These are phyloP conservation scores for Muscicapa comitata DNA, from an alignment of 2,797 vertebrate species.

Conservation along the genomic window DNA sequence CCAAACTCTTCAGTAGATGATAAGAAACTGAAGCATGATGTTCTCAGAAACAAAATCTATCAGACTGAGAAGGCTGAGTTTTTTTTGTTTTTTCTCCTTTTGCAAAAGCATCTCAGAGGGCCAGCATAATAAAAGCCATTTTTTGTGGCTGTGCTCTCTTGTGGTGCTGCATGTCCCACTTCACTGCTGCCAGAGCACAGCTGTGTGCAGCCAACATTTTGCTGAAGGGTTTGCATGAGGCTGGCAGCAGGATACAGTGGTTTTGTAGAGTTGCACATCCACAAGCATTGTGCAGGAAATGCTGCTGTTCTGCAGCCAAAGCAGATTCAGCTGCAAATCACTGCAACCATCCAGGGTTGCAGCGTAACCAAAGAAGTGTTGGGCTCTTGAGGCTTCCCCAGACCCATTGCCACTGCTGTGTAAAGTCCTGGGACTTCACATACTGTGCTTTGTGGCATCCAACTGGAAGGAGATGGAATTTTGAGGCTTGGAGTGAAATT, in stretches of 20 bases:
- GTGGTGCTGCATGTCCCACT: background rate
- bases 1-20: background rate
- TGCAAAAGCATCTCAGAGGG: background rate
- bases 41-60: conserved; percentile 28
- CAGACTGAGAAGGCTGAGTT: background rate
- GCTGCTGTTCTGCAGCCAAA: background rate
- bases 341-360: background rate
- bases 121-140: background rate
- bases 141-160: background rate
- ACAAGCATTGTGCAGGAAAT: background rate
- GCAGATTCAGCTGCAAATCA: background rate
- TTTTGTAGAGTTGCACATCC: background rate
- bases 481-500: conserved; percentile 28
- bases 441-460: background rate
- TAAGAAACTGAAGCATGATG: conserved; percentile 26
- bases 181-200: background rate
- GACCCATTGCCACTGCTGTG: background rate
- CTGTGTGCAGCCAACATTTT: background rate
- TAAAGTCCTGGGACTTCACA: background rate
- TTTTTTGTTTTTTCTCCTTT: background rate
- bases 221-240: background rate
- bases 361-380: background rate
- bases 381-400: background rate
- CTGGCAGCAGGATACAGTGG: background rate
- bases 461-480: conserved; percentile 11